Conservation (phyloP, 2,113 vertebrate genomes). For the Pluvialis apricaria region DNA sequence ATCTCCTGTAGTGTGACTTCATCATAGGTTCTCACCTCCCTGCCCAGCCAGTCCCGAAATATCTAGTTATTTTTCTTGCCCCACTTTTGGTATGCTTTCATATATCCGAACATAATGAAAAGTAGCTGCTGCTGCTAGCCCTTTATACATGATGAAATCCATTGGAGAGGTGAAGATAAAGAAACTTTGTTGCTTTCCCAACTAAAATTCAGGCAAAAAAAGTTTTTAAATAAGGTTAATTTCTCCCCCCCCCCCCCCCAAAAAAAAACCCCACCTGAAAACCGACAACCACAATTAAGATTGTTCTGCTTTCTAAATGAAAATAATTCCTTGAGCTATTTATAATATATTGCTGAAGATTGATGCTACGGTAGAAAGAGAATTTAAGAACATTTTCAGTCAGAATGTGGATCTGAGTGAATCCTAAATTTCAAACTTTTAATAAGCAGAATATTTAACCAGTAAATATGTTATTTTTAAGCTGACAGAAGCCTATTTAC, state of each 20-base stretch:
- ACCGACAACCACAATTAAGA: background rate
- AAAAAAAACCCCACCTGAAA: background rate
- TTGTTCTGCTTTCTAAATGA: background rate
- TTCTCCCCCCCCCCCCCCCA: accelerated
- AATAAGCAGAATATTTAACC: background rate
- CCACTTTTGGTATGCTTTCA: slow-evolving; percentile 28
- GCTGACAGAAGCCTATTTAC: background rate
- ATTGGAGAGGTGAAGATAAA: background rate
- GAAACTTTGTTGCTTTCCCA: background rate
- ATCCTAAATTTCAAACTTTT: background rate
- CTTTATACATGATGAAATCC: background rate
- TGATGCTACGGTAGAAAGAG: background rate
- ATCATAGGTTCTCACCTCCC: background rate
- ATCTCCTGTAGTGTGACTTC: slow-evolving; percentile 3
- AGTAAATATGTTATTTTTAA: background rate
- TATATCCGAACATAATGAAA: slow-evolving; percentile 7
- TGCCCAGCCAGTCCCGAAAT: background rate
- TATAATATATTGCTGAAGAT: background rate
- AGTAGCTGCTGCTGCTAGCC: background rate
- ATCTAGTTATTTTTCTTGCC: slow-evolving; percentile 29
- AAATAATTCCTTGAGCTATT: background rate
- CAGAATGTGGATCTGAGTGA: background rate
- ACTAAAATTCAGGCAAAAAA: background rate
- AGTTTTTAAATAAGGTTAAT: background rate
- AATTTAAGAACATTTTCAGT: background rate